These are phyloP conservation scores for Aulostomus chinensis DNA, from an alignment of 2,797 vertebrate genomes.

Conservation along the genomic window DNA sequence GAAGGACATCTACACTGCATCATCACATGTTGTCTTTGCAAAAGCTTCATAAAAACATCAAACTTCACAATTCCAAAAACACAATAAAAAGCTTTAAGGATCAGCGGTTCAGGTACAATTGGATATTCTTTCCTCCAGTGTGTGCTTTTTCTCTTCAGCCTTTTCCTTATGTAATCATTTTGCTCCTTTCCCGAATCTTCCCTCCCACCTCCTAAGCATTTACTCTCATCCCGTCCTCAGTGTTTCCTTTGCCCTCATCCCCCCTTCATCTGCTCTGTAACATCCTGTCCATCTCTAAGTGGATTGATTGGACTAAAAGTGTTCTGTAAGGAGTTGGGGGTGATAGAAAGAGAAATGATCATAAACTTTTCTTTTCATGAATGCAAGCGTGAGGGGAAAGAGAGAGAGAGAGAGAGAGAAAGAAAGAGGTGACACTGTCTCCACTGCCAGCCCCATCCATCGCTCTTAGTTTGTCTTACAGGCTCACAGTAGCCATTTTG, in stretches of 20 bases:
- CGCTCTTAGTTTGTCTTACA: conserved; percentile 9
- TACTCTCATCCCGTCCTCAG: conserved; percentile 28
- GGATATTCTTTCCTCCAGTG: conserved; percentile 1
- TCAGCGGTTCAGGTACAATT: neutral
- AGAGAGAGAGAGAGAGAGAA: conserved; percentile 1
- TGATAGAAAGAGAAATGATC: conserved; percentile 24
- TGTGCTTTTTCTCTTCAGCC: conserved; percentile 1
- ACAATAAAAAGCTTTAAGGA: conserved; percentile 19
- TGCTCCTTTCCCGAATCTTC: conserved; percentile 29
- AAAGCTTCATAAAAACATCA: conserved; percentile 1
- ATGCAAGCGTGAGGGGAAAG: conserved; percentile 34
- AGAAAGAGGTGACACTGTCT: conserved; percentile 15
- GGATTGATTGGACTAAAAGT: conserved; percentile 66
- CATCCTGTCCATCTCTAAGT: conserved; percentile 67
- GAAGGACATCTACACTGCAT: conserved; percentile 43
- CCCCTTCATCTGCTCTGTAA: conserved; percentile 38
- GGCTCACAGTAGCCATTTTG: neutral
- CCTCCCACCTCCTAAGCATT: conserved; percentile 30
- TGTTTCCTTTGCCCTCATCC: conserved; percentile 6
- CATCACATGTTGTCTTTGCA: conserved; percentile 5
- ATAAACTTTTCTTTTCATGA: conserved; percentile 67
- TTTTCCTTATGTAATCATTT: conserved; percentile 25
- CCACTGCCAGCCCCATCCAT: conserved; percentile 16
- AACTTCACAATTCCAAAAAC: no score
- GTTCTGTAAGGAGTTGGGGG: conserved; percentile 11